Base-by-base conservation (phyloP, 2,113 vertebrate genomes). In the Alaudala cheleensis region DNA sequence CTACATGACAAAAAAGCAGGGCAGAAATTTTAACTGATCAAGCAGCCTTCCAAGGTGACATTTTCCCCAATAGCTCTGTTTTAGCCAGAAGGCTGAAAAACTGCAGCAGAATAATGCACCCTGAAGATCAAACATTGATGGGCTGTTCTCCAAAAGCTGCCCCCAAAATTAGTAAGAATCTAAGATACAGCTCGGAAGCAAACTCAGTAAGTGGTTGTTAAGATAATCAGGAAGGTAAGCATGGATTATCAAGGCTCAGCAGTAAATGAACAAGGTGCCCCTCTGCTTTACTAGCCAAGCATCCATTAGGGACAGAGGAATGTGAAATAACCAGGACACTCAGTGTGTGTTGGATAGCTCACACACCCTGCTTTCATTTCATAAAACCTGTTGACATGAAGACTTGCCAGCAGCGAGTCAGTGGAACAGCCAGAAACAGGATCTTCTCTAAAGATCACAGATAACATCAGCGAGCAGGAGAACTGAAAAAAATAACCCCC, bases 21-120 rank as follows among this genome's bases (percentile, higher is more conserved):
- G 15, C 20, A 82, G 71, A 69, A 69, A 28, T 64, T 69, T 72
- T 21, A 76, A 15, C 9, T 3, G 28, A 14, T 18, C 49, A 80
- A 40, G 58, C 6, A 5, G 12, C 37, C 23, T 51, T 25, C 39
- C 0, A 0, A 73, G 22, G 14, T 42, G 26, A 47, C 6, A 12
- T 62, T 53, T 72, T 39, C 34, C 39, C 39, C 1, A 0, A 40
- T 57, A 56, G 8, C 12, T 53, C 58, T 62, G 39, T 14, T 74
- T 34, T 33, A 77, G 47, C 39, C 47, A 74, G 51, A 39, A 81
- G 44, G 47, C 44, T 0, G 1, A 51, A 69, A 82, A 81, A 62
- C 17, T 22, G 50, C 56, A 83, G 60, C 34, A 51, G 72, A 81
- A 58, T 15, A 72, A 6, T 4, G 16, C 17, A 47, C 14, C 16